phyloP scores from a whole-genome alignment of 35 echinoderm and acorn worm genomes.

The Ptychodera flava region DNA sequence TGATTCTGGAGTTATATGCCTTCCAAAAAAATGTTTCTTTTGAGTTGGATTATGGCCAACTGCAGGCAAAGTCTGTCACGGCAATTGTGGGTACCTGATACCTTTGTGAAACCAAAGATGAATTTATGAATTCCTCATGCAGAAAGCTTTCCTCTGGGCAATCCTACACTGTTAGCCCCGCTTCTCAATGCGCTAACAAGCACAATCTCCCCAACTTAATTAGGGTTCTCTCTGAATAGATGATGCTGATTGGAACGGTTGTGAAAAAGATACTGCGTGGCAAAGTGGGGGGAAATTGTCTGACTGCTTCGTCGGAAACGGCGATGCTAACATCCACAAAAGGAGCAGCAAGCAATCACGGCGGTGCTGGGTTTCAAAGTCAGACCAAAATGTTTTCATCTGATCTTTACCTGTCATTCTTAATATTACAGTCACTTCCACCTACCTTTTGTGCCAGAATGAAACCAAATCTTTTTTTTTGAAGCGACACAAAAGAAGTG shows the following conservation, averaged over 20 bases:
- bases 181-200: not conserved
- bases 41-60: not conserved
- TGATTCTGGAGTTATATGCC: not conserved
- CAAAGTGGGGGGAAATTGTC: not conserved
- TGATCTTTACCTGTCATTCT: not conserved
- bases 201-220: not conserved
- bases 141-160: not conserved
- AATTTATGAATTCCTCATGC: not conserved
- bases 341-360: not conserved
- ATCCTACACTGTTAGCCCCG: not conserved
- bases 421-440: no score
- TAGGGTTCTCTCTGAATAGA: not conserved
- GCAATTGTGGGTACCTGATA: not conserved
- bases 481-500: no score
- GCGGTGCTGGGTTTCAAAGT: not conserved
- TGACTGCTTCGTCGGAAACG: not conserved
- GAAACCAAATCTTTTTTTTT: no score
- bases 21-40: slow-evolving; percentile 2
- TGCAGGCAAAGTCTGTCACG: not conserved
- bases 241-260: not conserved
- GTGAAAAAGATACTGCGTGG: not conserved
- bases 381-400: not conserved
- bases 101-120: not conserved
- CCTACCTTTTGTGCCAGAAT: no score
- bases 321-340: not conserved